Evolutionary conservation across 1,140 invertebrate genomes (phyloP), one percentile per base, ranked within the genome.

Genomic region (Bombyx mori): DNA sequence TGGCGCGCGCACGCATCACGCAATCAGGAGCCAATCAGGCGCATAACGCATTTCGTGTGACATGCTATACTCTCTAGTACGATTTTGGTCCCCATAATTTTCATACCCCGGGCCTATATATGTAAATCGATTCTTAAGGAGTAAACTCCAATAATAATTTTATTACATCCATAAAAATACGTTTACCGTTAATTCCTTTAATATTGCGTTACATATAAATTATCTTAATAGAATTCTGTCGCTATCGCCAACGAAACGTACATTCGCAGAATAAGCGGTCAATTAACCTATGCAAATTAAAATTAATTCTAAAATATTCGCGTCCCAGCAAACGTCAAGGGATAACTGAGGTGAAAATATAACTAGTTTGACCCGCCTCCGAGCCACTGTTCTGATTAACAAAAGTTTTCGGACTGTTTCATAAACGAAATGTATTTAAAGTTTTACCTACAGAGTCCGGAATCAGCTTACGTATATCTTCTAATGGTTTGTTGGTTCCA

Each of bases 301-400:
- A 75, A 18, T 18, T 73, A 66, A 71, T 73, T 73, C 66, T 66
- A 73, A 71, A 73, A 75, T 75, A 73, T 69, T 66, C 65, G 62
- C 48, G 60, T 56, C 63, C 60, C 43, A 62, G 57, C 58, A 65
- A 59, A 57, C 61, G 59, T 63, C 61, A 60, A 58, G 68, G 68
- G 71, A 65, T 68, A 59, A 47, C 55, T 51, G 68, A 63, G 61
- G 63, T 66, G 69, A 64, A 61, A 71, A 71, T 68, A 65, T 50
- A 73, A 81, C 71, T 75, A 76, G 73, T 81, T 74, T 69, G 63
- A 73, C 66, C 67, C 12, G 47, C 43, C 52, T 48, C 56, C 63
- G 67, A 69, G 60, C 71, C 72, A 68, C 67, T 63, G 68, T 75
- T 77, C 66, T 79, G 76, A 82, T 82, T 79, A 78, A 79, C 79